Conservation (phyloP, 2,113 vertebrate species). For the Nyctibius bracteatus region DNA sequence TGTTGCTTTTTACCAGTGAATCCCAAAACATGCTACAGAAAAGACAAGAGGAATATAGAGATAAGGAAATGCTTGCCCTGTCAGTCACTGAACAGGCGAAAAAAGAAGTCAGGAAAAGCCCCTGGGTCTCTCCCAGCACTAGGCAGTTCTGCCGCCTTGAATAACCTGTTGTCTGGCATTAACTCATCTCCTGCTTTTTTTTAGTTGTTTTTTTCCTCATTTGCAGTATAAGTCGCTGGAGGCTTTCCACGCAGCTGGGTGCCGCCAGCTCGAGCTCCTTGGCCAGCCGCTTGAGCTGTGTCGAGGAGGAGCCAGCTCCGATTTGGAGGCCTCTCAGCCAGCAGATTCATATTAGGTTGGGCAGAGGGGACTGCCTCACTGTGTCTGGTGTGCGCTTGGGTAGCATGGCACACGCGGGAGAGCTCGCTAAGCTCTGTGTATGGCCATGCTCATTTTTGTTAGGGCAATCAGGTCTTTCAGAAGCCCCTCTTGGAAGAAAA, state of each 20-base stretch:
- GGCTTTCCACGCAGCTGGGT: background rate
- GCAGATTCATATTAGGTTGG: background rate
- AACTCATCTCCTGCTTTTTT: background rate
- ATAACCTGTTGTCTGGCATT: background rate
- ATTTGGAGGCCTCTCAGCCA: background rate
- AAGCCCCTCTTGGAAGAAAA: background rate
- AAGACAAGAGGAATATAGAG: background rate
- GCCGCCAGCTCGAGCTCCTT: background rate
- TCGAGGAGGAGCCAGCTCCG: accelerated
- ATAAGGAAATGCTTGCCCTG: background rate
- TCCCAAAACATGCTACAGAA: background rate
- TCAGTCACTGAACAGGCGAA: background rate
- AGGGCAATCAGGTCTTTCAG: background rate
- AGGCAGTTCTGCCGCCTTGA: background rate
- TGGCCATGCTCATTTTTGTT: background rate
- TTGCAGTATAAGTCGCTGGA: background rate
- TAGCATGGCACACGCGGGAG: accelerated
- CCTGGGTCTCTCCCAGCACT: background rate
- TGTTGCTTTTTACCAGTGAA: background rate
- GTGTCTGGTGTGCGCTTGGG: accelerated
- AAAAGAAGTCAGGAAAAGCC: background rate
- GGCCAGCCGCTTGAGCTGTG: background rate
- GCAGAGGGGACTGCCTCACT: background rate
- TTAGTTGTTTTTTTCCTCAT: background rate
- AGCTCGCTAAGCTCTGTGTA: background rate